phyloP scores from a whole-genome alignment of 2,797 vertebrate genomes.

The Schizopygopsis malacanthus region DNA sequence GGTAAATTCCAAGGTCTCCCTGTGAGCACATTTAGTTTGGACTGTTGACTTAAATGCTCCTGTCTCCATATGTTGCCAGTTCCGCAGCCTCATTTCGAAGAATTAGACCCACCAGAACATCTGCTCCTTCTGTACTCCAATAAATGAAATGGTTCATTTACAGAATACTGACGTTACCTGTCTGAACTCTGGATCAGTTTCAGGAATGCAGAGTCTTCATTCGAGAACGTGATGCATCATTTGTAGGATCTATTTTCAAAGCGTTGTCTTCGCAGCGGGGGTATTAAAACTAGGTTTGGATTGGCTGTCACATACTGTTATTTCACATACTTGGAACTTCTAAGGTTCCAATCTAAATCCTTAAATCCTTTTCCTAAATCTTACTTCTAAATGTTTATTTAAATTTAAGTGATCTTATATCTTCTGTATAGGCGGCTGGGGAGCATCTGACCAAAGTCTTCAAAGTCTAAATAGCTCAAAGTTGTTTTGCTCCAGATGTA shows the following conservation, averaged over 20 bases:
- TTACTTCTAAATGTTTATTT: constrained; percentile 17
- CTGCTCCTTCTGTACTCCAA: neutral
- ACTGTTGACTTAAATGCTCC: constrained; percentile 8
- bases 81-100: neutral
- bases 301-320: constrained; percentile 46
- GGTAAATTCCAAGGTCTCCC: constrained; percentile 37
- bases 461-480: constrained; percentile 12
- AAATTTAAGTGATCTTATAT: constrained; percentile 6
- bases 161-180: neutral
- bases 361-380: no score
- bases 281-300: constrained; percentile 31
- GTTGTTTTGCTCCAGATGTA: constrained; percentile 10
- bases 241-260: constrained; percentile 40
- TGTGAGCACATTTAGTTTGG: constrained; percentile 11
- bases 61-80: constrained; percentile 33
- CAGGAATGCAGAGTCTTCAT: neutral
- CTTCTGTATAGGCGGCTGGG: neutral
- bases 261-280: neutral
- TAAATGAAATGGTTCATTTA: constrained; percentile 27
- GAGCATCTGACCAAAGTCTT: neutral
- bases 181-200: neutral
- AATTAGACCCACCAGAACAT: neutral
- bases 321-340: constrained; percentile 28
- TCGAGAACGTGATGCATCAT: constrained; percentile 19
- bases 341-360: no score